A percentile compares a stretch with the other conserved stretches of the same genome.
These are phyloP conservation scores for Chymomyza procnemis DNA, from an alignment of 2,888 invertebrate genomes.

Conservation along the genomic window DNA sequence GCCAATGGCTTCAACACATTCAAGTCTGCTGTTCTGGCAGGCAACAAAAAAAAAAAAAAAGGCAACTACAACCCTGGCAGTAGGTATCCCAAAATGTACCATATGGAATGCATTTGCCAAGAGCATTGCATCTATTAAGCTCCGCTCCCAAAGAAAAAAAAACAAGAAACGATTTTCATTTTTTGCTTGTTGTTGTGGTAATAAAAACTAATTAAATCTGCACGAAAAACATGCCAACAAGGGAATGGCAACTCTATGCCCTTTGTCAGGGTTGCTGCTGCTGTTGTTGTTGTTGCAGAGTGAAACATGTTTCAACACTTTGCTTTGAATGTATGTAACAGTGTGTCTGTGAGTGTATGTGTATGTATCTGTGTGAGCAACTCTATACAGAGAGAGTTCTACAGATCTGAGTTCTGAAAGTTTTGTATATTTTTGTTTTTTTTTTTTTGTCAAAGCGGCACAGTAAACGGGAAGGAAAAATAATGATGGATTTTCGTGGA, in stretches of 20 bases:
- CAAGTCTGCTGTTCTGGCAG: neutral
- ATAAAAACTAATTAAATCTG: constrained; percentile 68
- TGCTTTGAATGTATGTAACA: constrained; percentile 24
- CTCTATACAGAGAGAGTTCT: neutral
- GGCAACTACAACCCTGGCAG: neutral
- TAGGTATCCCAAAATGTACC: constrained; percentile 40
- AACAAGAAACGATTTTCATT: constrained; percentile 29
- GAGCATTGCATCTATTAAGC: constrained; percentile 6
- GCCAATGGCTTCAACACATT: neutral
- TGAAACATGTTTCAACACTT: constrained; percentile 69
- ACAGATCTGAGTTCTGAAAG: neutral
- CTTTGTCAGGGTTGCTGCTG: constrained; percentile 29
- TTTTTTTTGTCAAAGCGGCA: neutral
- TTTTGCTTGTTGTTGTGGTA: constrained; percentile 46
- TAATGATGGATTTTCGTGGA: neutral
- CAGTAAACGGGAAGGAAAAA: neutral
- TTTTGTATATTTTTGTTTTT: neutral
- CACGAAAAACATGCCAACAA: constrained; percentile 47
- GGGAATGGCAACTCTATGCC: constrained; percentile 5
- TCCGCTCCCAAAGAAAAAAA: neutral
- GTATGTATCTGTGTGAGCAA: neutral
- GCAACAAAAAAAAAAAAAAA: too few relatives aligned
- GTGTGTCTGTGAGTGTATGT: constrained; percentile 20
- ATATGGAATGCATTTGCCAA: constrained; percentile 38
- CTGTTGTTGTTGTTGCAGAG: constrained; percentile 15